Conservation (phyloP, 2,888 invertebrate genomes). For the Molorchus minor region DNA sequence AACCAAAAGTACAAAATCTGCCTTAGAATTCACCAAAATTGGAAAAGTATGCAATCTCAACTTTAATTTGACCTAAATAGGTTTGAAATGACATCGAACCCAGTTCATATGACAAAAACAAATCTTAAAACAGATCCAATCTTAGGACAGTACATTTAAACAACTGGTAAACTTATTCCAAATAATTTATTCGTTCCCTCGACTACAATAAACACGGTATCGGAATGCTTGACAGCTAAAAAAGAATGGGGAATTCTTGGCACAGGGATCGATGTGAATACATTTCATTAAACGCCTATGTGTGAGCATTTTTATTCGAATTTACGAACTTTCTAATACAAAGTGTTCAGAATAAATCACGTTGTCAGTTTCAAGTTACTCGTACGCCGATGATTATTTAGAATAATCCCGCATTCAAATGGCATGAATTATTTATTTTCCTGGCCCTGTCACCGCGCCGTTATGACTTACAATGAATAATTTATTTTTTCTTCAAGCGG, state of each 20-base stretch:
- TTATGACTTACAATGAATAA: conserved; percentile 1
- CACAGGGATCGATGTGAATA: not conserved
- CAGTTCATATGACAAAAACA: no score
- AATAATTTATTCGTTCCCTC: no score
- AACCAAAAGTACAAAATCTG: no score
- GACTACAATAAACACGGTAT: not conserved
- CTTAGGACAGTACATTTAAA: no score
- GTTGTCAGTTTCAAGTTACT: not conserved
- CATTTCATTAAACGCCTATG: not conserved
- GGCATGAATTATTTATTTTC: conserved; percentile 1
- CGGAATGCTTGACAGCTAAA: not conserved
- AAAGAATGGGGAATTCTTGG: not conserved
- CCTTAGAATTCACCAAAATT: no score
- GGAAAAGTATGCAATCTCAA: no score
- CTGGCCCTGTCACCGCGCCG: not conserved
- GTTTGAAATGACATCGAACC: no score
- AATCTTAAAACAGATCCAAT: no score
- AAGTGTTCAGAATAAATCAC: conserved; percentile 1
- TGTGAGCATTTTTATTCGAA: not conserved
- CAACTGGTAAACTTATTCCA: no score
- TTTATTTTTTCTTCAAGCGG: not conserved
- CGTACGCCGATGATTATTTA: not conserved
- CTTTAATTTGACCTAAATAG: no score
- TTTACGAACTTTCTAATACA: not conserved
- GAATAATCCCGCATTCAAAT: not conserved